These are phyloP conservation scores for Apteryx owenii DNA, from an alignment of 2,113 vertebrate genomes.

Conservation along the genomic window DNA sequence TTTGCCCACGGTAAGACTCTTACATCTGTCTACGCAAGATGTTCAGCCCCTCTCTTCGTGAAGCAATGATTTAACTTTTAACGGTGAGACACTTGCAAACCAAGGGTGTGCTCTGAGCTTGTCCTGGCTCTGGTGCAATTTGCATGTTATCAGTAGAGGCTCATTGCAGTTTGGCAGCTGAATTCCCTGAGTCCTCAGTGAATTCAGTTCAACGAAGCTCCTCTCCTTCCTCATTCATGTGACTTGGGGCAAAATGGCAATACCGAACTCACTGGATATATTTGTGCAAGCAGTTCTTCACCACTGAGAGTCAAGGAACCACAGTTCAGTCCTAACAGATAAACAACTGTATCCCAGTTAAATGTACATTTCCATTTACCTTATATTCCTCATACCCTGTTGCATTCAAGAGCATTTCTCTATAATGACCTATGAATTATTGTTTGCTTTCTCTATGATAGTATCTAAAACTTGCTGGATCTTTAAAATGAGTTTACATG, in stretches of 20 bases:
- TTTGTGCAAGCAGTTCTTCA: neutral
- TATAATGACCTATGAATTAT: neutral
- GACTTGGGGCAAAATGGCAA: neutral
- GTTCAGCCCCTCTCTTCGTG: rapidly evolving
- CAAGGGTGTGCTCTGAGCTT: neutral
- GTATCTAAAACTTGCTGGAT: neutral
- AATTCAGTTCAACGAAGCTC: neutral
- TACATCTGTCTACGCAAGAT: neutral
- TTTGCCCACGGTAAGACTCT: neutral
- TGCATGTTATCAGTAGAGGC: rapidly evolving
- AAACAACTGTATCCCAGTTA: neutral
- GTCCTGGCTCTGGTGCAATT: neutral
- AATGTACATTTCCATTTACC: neutral
- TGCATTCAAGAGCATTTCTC: neutral
- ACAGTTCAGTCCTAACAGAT: neutral
- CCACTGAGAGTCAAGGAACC: neutral
- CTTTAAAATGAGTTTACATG: neutral
- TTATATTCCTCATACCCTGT: neutral
- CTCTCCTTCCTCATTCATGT: neutral
- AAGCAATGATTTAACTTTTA: neutral
- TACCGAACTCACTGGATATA: neutral
- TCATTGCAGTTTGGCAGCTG: neutral
- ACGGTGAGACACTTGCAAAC: rapidly evolving
- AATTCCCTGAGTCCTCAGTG: neutral
- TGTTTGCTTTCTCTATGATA: neutral